Conservation (phyloP, 2,113 vertebrate genomes). For the Eurypyga helias region DNA sequence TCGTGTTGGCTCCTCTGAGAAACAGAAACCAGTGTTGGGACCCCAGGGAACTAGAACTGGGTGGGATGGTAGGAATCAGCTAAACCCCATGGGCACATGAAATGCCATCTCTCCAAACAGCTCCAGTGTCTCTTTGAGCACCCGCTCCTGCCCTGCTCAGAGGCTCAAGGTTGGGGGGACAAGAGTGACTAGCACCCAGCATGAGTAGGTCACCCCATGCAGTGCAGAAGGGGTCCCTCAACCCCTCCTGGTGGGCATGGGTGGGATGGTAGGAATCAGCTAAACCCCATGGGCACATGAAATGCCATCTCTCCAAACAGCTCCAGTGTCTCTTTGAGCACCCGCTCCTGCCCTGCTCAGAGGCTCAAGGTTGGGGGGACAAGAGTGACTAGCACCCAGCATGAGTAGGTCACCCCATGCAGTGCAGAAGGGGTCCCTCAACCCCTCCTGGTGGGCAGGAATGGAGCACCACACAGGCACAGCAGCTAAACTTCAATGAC, state of each 20-base stretch:
- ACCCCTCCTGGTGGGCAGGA: neutral
- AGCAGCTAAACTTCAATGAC: neutral
- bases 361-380: fast-evolving
- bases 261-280: too few relatives aligned
- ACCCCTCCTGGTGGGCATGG: neutral
- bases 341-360: neutral
- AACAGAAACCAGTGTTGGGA: neutral
- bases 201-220: fast-evolving
- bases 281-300: neutral
- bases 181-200: neutral
- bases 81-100: neutral
- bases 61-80: neutral
- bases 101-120: neutral
- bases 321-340: neutral
- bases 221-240: neutral
- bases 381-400: neutral
- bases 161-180: fast-evolving
- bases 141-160: neutral
- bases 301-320: neutral
- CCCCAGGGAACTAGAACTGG: neutral
- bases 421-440: neutral
- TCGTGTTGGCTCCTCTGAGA: neutral
- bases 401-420: fast-evolving
- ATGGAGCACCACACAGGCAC: fast-evolving
- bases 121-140: neutral